A percentile compares a stretch with the other conserved stretches of the same genome.
Conservation (phyloP, 1,140 invertebrate genomes). For the Tetragonula clypearis region DNA sequence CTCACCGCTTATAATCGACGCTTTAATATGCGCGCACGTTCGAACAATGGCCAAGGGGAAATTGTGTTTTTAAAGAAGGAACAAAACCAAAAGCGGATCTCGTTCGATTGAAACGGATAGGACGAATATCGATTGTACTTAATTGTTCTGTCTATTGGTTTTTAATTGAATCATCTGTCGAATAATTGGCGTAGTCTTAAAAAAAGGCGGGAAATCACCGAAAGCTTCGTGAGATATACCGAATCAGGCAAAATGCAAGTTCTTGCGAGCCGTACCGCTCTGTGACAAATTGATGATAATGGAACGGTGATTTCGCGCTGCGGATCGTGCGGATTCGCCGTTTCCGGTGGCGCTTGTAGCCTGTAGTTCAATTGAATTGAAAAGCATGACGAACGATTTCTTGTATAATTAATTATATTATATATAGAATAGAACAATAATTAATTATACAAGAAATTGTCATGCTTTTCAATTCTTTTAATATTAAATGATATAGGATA, state of each 20-base stretch:
- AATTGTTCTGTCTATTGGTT: neutral
- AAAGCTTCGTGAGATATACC: neutral
- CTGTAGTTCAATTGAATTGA: neutral
- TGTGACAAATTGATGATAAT: constrained; percentile 1
- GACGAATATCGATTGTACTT: constrained; percentile 5
- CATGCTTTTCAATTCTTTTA: too few species aligned
- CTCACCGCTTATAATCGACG: constrained; percentile 26
- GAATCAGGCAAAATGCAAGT: neutral
- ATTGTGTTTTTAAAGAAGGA: neutral
- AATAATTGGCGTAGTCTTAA: neutral
- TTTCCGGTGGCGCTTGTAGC: neutral
- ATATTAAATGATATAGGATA: too few species aligned
- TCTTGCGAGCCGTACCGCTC: too few species aligned
- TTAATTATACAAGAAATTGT: too few species aligned
- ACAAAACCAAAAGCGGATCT: neutral
- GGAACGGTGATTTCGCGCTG: neutral
- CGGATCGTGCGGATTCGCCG: neutral
- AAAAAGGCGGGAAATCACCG: too few species aligned
- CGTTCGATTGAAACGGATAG: neutral
- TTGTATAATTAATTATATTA: too few species aligned
- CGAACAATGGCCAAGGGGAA: constrained; percentile 17
- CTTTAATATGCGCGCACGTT: constrained; percentile 8
- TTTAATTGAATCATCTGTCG: neutral
- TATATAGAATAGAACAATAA: too few species aligned
- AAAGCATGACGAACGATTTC: too few species aligned